Evolutionary conservation across 2,113 vertebrate species (phyloP).

Genomic region (Toxotes chatareus): DNA sequence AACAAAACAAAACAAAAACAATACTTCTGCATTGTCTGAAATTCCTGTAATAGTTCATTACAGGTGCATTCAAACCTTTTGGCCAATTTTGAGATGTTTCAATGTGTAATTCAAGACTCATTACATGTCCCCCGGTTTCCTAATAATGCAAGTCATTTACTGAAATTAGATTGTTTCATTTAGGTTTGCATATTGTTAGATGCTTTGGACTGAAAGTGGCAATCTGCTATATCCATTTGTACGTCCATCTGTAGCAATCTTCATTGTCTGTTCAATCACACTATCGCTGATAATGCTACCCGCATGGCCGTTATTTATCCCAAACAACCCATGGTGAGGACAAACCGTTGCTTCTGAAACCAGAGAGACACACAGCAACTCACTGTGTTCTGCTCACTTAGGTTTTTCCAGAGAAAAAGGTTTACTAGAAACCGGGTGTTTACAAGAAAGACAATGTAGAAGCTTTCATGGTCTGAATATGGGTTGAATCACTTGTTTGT

Average conservation of each 20-base stretch:
- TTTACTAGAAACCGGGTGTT: too few relatives aligned
- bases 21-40: not conserved
- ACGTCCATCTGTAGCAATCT: slow-evolving; percentile 50
- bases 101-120: slow-evolving; percentile 11
- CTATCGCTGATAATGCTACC: slow-evolving; percentile 34
- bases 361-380: not conserved
- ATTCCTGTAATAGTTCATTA: not conserved
- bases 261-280: slow-evolving; percentile 40
- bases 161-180: slow-evolving; percentile 43
- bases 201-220: slow-evolving; percentile 35
- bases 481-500: too few relatives aligned
- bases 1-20: too few relatives aligned
- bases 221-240: slow-evolving; percentile 53
- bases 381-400: not conserved
- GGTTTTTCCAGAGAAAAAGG: not conserved
- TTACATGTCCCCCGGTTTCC: slow-evolving; percentile 1
- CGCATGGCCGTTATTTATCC: slow-evolving; percentile 12
- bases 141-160: slow-evolving; percentile 27
- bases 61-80: not conserved
- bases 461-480: too few relatives aligned
- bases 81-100: not conserved
- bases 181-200: slow-evolving; percentile 44
- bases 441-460: too few relatives aligned
- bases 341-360: not conserved
- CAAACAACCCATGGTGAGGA: not conserved